Evolutionary conservation across 2,888 invertebrate genomes (phyloP).

Genomic region (Tanytarsus gracilentus): DNA sequence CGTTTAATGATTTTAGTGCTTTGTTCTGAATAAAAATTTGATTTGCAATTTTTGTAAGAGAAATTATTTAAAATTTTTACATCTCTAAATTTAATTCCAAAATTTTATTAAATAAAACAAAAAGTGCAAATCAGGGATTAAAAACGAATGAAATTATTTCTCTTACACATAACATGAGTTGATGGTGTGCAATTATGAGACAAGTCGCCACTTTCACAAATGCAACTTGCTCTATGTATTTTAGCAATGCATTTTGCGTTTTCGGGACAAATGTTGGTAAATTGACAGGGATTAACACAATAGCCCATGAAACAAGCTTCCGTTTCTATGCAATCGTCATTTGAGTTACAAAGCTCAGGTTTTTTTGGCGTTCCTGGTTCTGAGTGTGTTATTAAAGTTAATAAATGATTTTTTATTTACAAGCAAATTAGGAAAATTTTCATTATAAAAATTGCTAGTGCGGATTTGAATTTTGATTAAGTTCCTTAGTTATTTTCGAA

Average conservation of each 20-base stretch:
- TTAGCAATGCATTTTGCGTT: constrained; percentile 70
- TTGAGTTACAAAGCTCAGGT: constrained; percentile 71
- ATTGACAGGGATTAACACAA: constrained; percentile 75
- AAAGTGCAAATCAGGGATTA: too few relatives aligned
- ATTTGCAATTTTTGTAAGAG: too few relatives aligned
- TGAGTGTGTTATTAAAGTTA: background rate
- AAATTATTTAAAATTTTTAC: too few relatives aligned
- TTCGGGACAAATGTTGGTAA: constrained; percentile 65
- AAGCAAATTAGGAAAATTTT: background rate
- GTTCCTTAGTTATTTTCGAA: background rate
- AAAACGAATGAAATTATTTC: too few relatives aligned
- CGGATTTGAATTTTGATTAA: too few relatives aligned
- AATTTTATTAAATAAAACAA: too few relatives aligned
- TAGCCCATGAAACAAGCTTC: constrained; percentile 75
- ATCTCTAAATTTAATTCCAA: too few relatives aligned
- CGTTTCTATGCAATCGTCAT: constrained; percentile 72
- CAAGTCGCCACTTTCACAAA: constrained; percentile 75
- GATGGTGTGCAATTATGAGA: constrained; percentile 68
- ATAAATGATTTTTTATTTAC: background rate
- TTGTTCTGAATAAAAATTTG: too few relatives aligned
- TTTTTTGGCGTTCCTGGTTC: constrained; percentile 56
- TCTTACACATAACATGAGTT: constrained; percentile 70
- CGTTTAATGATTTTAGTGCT: too few relatives aligned
- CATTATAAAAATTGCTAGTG: background rate
- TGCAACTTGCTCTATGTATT: constrained; percentile 75